Percentiles rank a stretch among this genome's conserved stretches.
These are phyloP conservation scores for Caenorhabditis sp. DNA, from an alignment of 2,888 invertebrate genomes.

Conservation along the genomic window DNA sequence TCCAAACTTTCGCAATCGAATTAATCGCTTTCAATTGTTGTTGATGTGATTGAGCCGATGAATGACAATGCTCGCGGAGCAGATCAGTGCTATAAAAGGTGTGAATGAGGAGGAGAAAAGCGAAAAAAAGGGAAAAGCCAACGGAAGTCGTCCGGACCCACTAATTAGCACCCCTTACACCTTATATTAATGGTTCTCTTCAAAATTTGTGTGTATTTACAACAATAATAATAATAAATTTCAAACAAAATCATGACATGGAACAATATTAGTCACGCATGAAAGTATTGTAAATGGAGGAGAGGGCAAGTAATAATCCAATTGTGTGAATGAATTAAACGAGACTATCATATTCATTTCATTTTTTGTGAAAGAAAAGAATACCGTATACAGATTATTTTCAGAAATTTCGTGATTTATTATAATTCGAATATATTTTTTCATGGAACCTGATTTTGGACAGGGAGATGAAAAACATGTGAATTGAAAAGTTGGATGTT, in stretches of 20 bases:
- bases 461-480: too few species aligned
- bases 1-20: constrained; percentile 13
- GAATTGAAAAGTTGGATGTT: too few species aligned
- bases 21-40: background rate
- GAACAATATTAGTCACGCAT: constrained; percentile 75
- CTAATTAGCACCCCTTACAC: too few species aligned
- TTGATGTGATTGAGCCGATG: background rate
- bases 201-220: too few species aligned
- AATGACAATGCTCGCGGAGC: constrained; percentile 34
- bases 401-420: too few species aligned
- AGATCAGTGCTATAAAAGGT: constrained; percentile 10
- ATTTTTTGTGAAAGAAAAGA: background rate
- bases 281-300: background rate
- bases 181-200: too few species aligned
- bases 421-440: too few species aligned
- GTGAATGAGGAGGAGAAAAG: background rate
- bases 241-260: constrained; percentile 40
- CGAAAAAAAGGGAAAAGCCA: too few species aligned
- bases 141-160: too few species aligned
- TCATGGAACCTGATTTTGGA: too few species aligned
- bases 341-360: background rate
- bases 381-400: too few species aligned
- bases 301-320: constrained; percentile 3
- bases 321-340: constrained; percentile 1
- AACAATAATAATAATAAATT: background rate